Percentiles rank a stretch among this genome's conserved stretches.
Evolutionary conservation across 2,797 vertebrate genomes (phyloP).

Genomic region (Myotis planiceps): DNA sequence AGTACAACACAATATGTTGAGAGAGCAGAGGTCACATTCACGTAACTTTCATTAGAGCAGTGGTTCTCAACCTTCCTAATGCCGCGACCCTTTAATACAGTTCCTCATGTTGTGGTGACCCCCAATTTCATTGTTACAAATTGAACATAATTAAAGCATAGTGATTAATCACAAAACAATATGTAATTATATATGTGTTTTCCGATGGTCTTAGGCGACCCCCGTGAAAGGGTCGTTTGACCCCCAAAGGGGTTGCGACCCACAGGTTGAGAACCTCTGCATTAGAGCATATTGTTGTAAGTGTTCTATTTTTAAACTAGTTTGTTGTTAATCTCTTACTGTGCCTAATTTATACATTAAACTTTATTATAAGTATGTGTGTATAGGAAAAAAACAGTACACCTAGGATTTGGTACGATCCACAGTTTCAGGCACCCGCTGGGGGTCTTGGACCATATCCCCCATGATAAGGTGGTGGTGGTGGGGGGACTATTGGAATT

Average conservation of each 20-base stretch:
- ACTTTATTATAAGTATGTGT: neutral
- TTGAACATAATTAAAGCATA: too few species aligned
- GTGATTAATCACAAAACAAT: too few species aligned
- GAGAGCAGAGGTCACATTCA: neutral
- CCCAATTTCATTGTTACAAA: too few species aligned
- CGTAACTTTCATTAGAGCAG: too few species aligned
- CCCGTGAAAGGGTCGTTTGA: too few species aligned
- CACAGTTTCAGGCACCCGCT: neutral
- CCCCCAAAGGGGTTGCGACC: too few species aligned
- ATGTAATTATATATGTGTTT: too few species aligned
- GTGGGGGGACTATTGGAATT: neutral
- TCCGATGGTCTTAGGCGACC: too few species aligned
- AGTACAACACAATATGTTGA: neutral
- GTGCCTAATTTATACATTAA: neutral
- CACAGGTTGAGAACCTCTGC: too few species aligned
- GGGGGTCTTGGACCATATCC: neutral
- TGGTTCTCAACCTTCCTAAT: too few species aligned
- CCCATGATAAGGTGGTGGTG: neutral
- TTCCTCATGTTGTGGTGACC: too few species aligned
- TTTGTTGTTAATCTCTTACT: neutral
- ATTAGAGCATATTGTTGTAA: neutral
- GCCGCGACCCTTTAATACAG: too few species aligned
- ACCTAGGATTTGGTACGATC: neutral
- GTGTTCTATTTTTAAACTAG: neutral
- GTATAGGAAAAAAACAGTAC: neutral